These are phyloP conservation scores for Larimichthys crocea DNA, from an alignment of 2,113 vertebrate genomes.

Conservation along the genomic window DNA sequence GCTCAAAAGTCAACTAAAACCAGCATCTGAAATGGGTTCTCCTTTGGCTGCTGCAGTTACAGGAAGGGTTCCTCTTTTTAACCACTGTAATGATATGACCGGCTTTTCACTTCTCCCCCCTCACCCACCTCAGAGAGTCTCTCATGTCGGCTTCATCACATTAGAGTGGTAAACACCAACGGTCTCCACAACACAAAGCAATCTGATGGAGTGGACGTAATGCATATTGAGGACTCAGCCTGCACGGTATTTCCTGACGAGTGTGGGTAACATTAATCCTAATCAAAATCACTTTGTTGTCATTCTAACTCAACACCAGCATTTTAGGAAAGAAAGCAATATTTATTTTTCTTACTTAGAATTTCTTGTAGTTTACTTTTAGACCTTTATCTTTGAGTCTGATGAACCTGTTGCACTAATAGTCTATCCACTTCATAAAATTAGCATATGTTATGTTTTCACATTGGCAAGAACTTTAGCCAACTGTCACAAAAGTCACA, in stretches of 20 bases:
- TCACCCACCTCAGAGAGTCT: neutral
- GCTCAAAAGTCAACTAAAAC: neutral
- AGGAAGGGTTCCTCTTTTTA: conserved; percentile 21
- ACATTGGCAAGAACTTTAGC: conserved; percentile 6
- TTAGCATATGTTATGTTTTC: neutral
- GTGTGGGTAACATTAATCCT: no score
- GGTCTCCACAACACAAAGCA: conserved; percentile 41
- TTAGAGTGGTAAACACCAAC: conserved; percentile 40
- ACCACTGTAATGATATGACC: conserved; percentile 5
- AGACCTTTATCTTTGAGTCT: neutral
- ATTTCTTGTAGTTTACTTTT: neutral
- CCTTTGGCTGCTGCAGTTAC: neutral
- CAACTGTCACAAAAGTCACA: conserved; percentile 24
- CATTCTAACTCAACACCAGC: neutral
- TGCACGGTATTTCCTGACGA: neutral
- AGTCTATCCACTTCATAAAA: neutral
- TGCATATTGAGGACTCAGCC: conserved; percentile 26
- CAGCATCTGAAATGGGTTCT: no score
- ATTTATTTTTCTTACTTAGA: no score
- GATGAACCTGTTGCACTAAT: neutral
- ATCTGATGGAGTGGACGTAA: conserved; percentile 47
- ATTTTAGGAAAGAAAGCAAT: neutral
- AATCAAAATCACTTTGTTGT: neutral
- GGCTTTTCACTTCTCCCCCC: conserved; percentile 34
- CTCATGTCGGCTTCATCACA: conserved; percentile 49